phyloP scores from a whole-genome alignment of 1,140 invertebrate genomes.

The Drosophila nasuta region DNA sequence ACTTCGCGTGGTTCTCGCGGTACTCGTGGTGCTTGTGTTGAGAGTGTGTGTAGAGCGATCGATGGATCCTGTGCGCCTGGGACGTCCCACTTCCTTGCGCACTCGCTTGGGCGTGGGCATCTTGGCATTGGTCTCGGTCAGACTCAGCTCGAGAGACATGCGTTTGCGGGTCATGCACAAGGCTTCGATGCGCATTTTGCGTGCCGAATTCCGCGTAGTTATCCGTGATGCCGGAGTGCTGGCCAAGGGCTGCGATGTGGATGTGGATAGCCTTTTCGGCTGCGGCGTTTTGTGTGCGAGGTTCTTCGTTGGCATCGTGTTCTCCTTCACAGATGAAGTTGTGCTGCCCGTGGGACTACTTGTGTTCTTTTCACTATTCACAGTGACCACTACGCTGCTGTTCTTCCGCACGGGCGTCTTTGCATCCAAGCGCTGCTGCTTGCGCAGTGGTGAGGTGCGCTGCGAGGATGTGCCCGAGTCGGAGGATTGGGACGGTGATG shows the following conservation, averaged over 20 bases:
- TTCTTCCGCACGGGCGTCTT: conserved; percentile 4
- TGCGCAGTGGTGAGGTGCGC: conserved; percentile 49
- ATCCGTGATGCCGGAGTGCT: conserved; percentile 38
- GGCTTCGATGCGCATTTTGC: conserved; percentile 38
- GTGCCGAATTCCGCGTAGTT: conserved; percentile 62
- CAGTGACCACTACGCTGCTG: neutral
- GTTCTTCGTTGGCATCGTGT: conserved; percentile 27
- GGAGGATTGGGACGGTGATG: conserved; percentile 10
- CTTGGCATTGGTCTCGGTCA: conserved; percentile 55
- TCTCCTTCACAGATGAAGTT: conserved; percentile 64
- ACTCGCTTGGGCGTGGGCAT: conserved; percentile 63
- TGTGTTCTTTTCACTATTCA: conserved; percentile 15
- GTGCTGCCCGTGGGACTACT: conserved; percentile 68
- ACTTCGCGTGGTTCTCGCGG: conserved; percentile 21
- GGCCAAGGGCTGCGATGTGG: neutral
- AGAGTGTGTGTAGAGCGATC: neutral
- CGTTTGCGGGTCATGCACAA: conserved; percentile 70
- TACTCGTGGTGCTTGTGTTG: conserved; percentile 10
- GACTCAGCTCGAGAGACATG: conserved; percentile 63
- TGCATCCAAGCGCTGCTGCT: conserved; percentile 60
- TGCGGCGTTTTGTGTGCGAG: neutral
- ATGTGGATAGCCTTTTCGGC: neutral
- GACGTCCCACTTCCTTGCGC: conserved; percentile 16
- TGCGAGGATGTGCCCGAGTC: conserved; percentile 21
- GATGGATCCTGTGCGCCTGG: neutral